Base-by-base conservation (phyloP, 2,797 vertebrate species). In the Brachymystax lenok region DNA sequence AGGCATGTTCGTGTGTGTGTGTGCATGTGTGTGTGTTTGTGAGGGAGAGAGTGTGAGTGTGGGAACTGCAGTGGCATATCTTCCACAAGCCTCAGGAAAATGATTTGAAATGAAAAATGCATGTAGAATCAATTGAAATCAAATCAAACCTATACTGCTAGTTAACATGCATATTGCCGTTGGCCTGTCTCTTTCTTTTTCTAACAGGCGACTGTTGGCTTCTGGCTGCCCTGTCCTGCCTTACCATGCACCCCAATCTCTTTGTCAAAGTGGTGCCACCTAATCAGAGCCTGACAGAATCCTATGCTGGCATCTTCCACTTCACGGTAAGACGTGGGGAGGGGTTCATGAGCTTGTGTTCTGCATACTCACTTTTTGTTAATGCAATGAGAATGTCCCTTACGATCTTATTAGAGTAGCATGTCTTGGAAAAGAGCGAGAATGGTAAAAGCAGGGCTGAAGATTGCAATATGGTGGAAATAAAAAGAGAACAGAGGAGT, bases 141-240 rank as follows among this genome's bases (percentile, higher is more conserved):
- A 7, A 21, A 61, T 21, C 21, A 12, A 7, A 46, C 1, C 40
- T 0, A 13, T 46, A 46, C 40, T 10, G 10, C 40, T 21, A n/a
- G 56, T 63, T 24, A 63, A 63, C 59, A 63, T 24, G 59, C 59
- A 24, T 10, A 63, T 24, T 24, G 21, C 66, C 21, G 67, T 2
- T 24, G 14, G 19, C 35, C 6, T 46, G 12, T 74, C 3, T 73
- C 28, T 74, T 3, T n/a, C 13, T 69, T 2, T 82, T 40, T 84
- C n/a, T 16, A 14, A 68, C 85, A 96, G 95, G 95, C 71, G 85
- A 96, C 90, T 96, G 95, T 69, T 96, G 95, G 95, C 88, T 96
- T 73, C 88, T 96, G 73, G 95, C 95, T 0, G 86, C 95, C 3
- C 84, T 95, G 72, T 94, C 95, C 75, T 93, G 93, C 73, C 93